Evolutionary conservation across 2,113 vertebrate species (phyloP).

Genomic region (Phycodurus eques): DNA sequence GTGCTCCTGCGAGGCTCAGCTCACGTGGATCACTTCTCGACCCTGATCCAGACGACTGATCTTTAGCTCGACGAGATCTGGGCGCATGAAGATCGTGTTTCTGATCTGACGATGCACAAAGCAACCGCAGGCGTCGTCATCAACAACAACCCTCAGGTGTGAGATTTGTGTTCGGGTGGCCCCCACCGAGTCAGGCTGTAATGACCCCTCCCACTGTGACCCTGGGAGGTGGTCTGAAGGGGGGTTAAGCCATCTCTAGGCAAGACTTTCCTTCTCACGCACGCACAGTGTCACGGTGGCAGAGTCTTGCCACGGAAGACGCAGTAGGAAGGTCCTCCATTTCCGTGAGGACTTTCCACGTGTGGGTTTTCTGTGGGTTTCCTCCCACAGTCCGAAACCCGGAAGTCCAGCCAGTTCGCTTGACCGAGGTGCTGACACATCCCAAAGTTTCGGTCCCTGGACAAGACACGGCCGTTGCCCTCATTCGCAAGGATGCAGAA

Average conservation of each 20-base stretch:
- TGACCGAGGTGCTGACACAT: no score
- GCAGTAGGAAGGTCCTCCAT: neutral
- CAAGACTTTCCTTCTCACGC: slow-evolving; percentile 32
- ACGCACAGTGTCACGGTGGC: slow-evolving; percentile 2
- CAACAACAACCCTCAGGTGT: slow-evolving; percentile 3
- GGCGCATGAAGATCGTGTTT: neutral
- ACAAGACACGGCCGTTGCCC: no score
- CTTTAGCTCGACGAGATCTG: slow-evolving; percentile 26
- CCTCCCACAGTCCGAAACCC: no score
- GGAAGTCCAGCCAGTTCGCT: no score
- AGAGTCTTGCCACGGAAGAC: neutral
- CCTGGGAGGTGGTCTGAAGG: slow-evolving; percentile 69
- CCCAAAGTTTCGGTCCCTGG: no score
- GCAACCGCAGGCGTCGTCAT: slow-evolving; percentile 24
- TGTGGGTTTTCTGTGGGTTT: no score
- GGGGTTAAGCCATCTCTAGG: slow-evolving; percentile 61
- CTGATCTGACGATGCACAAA: slow-evolving; percentile 3
- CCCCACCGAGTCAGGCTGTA: slow-evolving; percentile 59
- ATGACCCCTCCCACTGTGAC: slow-evolving; percentile 68
- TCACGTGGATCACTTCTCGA: slow-evolving; percentile 37
- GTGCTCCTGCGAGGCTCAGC: slow-evolving; percentile 27
- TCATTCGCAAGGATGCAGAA: no score
- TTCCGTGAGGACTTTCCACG: neutral
- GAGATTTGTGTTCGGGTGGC: slow-evolving; percentile 33
- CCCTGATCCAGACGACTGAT: slow-evolving; percentile 28